Evolutionary conservation across 2,797 vertebrate species (phyloP).

Genomic region (Alectoris magna): DNA sequence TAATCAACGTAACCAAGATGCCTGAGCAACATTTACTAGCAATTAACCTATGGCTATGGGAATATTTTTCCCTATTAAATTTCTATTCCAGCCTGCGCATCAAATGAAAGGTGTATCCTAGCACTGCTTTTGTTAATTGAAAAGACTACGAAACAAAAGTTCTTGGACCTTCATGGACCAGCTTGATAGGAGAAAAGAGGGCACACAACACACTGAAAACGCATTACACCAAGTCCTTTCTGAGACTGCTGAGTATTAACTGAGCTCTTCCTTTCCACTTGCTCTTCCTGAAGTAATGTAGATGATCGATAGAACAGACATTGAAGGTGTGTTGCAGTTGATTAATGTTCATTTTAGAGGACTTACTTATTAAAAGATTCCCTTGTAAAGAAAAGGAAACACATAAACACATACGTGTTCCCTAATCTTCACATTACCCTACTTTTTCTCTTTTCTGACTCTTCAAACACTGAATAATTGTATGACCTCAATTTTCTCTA

Average conservation of each 20-base stretch:
- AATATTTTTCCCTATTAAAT: conserved; percentile 73
- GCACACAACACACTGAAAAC: conserved; percentile 49
- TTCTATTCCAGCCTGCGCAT: conserved; percentile 69
- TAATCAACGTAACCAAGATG: conserved; percentile 76
- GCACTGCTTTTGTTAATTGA: conserved; percentile 70
- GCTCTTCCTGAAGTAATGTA: neutral
- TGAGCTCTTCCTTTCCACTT: neutral
- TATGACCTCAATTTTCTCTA: neutral
- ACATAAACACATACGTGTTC: fast-evolving
- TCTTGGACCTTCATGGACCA: conserved; percentile 86
- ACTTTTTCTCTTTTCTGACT: neutral
- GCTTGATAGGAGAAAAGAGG: conserved; percentile 85
- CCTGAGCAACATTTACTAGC: conserved; percentile 74
- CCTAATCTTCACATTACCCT: neutral
- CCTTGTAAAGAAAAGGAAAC: neutral
- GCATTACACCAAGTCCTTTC: conserved; percentile 26
- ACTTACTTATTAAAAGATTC: neutral
- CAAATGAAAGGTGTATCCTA: conserved; percentile 67
- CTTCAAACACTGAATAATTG: neutral
- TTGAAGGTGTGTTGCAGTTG: neutral
- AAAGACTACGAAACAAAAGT: conserved; percentile 85
- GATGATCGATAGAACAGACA: neutral
- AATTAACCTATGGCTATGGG: conserved; percentile 87
- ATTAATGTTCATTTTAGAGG: neutral
- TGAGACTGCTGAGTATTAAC: conserved; percentile 77